phyloP scores from a whole-genome alignment of 1,140 invertebrate genomes.

The Cardiocondyla obscurior region DNA sequence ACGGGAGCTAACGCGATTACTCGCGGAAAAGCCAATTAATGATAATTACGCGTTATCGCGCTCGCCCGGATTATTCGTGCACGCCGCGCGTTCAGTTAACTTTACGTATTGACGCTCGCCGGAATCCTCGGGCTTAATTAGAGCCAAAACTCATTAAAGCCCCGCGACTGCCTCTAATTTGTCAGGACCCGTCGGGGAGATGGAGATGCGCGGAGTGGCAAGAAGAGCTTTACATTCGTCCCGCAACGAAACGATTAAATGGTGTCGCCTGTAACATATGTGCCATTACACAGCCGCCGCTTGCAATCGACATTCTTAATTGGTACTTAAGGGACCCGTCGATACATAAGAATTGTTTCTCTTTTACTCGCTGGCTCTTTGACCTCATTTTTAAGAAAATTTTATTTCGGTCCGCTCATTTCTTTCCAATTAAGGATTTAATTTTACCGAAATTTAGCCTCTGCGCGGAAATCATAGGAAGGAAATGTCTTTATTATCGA shows the following conservation, averaged over 20 bases:
- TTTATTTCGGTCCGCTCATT: conserved; percentile 4
- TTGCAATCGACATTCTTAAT: conserved; percentile 45
- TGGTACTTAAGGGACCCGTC: conserved; percentile 12
- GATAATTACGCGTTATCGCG: conserved; percentile 53
- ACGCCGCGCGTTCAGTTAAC: conserved; percentile 42
- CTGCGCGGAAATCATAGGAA: background rate
- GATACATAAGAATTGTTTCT: conserved; percentile 28
- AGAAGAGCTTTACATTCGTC: conserved; percentile 21
- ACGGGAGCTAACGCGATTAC: conserved; percentile 25
- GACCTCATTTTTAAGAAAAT: background rate
- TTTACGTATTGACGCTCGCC: conserved; percentile 52
- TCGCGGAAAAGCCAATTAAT: conserved; percentile 49
- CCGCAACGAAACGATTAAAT: conserved; percentile 50
- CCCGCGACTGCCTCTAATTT: conserved; percentile 45
- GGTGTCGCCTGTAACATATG: conserved; percentile 43
- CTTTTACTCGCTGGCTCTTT: background rate
- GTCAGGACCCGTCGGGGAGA: conserved; percentile 33
- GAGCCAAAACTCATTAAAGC: conserved; percentile 52
- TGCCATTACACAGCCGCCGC: conserved; percentile 43
- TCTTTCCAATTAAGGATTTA: background rate
- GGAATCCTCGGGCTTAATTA: conserved; percentile 47
- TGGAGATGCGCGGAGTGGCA: background rate
- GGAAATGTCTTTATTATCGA: background rate
- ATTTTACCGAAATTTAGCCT: background rate
- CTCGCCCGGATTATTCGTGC: conserved; percentile 25